Conservation (phyloP, 2,888 invertebrate genomes). For the Heliconius ismenius region DNA sequence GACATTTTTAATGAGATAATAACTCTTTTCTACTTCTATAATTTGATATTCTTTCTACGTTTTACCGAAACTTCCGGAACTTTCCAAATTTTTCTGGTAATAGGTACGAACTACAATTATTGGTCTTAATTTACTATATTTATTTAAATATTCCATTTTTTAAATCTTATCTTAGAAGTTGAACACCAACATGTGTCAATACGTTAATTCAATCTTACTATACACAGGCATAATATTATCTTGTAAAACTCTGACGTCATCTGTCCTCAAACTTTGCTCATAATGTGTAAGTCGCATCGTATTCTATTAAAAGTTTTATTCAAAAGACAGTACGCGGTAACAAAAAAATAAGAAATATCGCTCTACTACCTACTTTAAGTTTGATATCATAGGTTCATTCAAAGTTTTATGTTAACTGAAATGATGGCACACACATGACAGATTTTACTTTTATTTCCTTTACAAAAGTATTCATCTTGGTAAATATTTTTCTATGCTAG, state of each 20-base stretch:
- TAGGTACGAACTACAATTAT: too few relatives aligned
- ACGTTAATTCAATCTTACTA: not conserved
- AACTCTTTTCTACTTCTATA: too few relatives aligned
- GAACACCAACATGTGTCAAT: not conserved
- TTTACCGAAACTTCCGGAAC: too few relatives aligned
- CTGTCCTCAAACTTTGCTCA: slow-evolving; percentile 12
- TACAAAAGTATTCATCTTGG: not conserved
- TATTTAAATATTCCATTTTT: too few relatives aligned
- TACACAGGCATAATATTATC: not conserved
- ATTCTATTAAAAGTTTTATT: slow-evolving; percentile 23
- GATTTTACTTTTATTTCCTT: not conserved
- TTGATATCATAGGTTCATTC: slow-evolving; percentile 7
- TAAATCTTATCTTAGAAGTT: not conserved
- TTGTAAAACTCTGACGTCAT: not conserved
- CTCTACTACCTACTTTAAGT: slow-evolving; percentile 6
- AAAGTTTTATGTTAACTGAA: slow-evolving; percentile 5
- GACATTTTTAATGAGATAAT: too few relatives aligned
- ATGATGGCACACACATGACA: not conserved
- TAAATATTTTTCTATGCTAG: not conserved
- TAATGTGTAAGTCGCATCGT: slow-evolving; percentile 18
- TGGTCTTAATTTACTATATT: too few relatives aligned
- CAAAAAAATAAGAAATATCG: slow-evolving; percentile 24
- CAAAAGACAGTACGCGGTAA: slow-evolving; percentile 17
- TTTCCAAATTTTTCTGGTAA: too few relatives aligned
- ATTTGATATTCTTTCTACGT: too few relatives aligned